Percentiles rank a stretch among this genome's conserved stretches.
Evolutionary conservation across 2,113 vertebrate genomes (phyloP).

Genomic region (Passer domesticus): DNA sequence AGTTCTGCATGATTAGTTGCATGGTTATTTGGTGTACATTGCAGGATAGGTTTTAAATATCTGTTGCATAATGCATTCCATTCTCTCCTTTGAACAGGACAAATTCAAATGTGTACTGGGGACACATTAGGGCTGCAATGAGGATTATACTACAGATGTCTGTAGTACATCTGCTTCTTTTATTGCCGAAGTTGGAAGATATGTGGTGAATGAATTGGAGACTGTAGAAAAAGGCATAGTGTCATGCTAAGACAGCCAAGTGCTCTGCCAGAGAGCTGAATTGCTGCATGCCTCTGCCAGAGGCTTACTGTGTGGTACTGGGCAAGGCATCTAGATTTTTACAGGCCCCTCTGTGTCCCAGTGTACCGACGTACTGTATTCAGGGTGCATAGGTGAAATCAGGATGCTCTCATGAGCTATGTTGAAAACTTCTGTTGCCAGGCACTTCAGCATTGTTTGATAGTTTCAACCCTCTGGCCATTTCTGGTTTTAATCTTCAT

Average conservation of each 20-base stretch:
- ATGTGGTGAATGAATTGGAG: neutral
- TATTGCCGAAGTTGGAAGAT: slow-evolving; percentile 15
- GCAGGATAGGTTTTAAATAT: neutral
- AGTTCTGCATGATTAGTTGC: neutral
- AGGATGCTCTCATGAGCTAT: neutral
- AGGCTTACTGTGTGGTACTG: neutral
- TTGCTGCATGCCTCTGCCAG: neutral
- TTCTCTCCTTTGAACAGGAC: neutral
- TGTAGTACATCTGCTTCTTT: neutral
- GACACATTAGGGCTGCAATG: neutral
- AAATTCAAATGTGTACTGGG: neutral
- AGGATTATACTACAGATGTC: no score
- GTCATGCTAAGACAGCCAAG: neutral
- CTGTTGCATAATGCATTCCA: neutral
- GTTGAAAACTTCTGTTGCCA: neutral
- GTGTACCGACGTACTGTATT: rapidly evolving
- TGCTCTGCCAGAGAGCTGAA: neutral
- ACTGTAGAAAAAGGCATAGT: neutral
- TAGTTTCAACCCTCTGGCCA: neutral
- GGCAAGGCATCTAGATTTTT: neutral
- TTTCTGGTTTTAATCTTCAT: neutral
- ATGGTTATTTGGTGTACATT: neutral
- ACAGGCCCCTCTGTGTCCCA: neutral
- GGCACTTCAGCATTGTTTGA: neutral
- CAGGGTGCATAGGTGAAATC: neutral